These are phyloP conservation scores for Lasioglossum pauxillum DNA, from an alignment of 2,888 invertebrate genomes.

Conservation along the genomic window DNA sequence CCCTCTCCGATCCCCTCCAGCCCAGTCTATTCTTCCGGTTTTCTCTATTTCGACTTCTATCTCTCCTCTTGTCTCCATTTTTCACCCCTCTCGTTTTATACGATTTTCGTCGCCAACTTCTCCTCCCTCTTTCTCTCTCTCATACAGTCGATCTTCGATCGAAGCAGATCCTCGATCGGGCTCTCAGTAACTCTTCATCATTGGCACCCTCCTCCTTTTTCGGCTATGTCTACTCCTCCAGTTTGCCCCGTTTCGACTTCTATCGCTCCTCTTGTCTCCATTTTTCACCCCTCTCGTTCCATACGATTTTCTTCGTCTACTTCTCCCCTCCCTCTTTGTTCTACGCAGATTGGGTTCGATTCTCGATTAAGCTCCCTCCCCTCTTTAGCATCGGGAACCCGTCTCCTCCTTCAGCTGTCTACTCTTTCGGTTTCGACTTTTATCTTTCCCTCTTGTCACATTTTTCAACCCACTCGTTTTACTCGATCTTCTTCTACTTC, in stretches of 20 bases:
- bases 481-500: too few species aligned
- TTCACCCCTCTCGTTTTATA: slow-evolving; percentile 9
- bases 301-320: not conserved
- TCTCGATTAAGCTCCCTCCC: not conserved
- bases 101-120: not conserved
- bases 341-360: not conserved
- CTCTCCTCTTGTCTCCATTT: not conserved
- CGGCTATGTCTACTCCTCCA: not conserved
- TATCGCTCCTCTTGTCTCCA: not conserved
- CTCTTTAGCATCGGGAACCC: too few species aligned
- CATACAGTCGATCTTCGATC: not conserved
- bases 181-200: not conserved
- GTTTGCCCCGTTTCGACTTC: not conserved
- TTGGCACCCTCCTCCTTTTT: too few species aligned
- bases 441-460: too few species aligned
- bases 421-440: not conserved
- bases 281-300: not conserved
- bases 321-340: not conserved
- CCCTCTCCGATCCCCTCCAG: not conserved
- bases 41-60: not conserved
- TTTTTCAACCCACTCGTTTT: too few species aligned
- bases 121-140: not conserved
- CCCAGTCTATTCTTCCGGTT: not conserved
- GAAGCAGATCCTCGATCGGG: not conserved
- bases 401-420: not conserved